Evolutionary conservation across 2,113 vertebrate genomes (phyloP).

Genomic region (Bombycilla garrulus): DNA sequence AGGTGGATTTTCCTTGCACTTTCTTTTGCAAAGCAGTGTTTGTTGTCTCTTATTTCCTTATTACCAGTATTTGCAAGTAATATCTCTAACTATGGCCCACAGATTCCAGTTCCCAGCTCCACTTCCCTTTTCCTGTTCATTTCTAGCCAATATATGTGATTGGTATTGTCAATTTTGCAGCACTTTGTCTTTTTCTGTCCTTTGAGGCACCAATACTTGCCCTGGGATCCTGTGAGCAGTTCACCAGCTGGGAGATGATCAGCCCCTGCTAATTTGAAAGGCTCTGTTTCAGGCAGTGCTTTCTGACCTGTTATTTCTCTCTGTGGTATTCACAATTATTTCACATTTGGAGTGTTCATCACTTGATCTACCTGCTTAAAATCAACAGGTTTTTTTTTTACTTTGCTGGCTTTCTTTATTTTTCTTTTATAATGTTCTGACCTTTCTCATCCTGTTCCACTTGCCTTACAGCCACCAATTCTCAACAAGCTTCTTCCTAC

Average conservation of each 20-base stretch:
- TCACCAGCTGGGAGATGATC: background rate
- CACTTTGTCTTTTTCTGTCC: background rate
- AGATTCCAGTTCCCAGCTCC: background rate
- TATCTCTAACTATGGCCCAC: background rate
- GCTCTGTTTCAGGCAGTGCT: background rate
- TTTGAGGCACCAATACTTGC: background rate
- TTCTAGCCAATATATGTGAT: background rate
- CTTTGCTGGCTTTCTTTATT: background rate
- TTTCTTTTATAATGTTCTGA: background rate
- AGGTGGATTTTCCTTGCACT: background rate
- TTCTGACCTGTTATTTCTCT: background rate
- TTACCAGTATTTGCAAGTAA: background rate
- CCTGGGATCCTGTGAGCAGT: background rate
- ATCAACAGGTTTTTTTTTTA: background rate
- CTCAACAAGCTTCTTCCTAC: background rate
- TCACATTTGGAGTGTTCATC: background rate
- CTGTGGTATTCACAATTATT: background rate
- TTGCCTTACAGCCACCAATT: background rate
- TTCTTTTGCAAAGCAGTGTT: background rate
- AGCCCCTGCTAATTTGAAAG: background rate
- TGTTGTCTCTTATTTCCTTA: background rate
- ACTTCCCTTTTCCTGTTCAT: background rate
- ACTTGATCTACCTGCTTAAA: background rate
- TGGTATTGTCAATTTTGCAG: background rate
- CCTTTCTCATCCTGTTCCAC: background rate